These are phyloP conservation scores for Polymixis lichenea DNA, from an alignment of 2,888 invertebrate genomes.

Conservation along the genomic window DNA sequence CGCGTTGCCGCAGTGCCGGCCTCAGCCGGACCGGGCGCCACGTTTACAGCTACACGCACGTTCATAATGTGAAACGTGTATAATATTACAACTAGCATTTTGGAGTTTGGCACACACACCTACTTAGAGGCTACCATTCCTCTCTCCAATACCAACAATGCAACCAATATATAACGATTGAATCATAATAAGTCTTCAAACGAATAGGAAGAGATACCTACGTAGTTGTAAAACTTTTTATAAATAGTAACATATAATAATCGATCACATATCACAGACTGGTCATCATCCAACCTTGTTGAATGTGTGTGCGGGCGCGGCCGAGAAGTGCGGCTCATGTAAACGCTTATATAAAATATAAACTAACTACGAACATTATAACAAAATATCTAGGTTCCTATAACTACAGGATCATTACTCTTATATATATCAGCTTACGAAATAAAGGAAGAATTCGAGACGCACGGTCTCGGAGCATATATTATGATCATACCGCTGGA, in stretches of 20 bases:
- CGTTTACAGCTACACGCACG: not conserved
- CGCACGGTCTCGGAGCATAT: constrained; percentile 4
- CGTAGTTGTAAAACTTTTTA: constrained; percentile 11
- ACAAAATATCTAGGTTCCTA: constrained; percentile 40
- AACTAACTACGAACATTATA: constrained; percentile 25
- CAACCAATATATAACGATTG: not conserved
- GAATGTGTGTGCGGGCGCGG: constrained; percentile 43
- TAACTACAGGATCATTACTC: constrained; percentile 15
- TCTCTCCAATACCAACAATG: too few relatives aligned
- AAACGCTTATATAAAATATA: constrained; percentile 62
- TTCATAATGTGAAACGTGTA: not conserved
- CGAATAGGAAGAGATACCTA: constrained; percentile 37
- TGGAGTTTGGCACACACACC: constrained; percentile 38
- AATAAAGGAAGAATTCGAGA: constrained; percentile 50
- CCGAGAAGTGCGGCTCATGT: constrained; percentile 30
- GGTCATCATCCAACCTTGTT: constrained; percentile 34
- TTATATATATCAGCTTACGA: constrained; percentile 35
- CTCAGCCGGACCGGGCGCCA: too few relatives aligned
- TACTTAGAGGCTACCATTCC: not conserved
- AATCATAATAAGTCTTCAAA: constrained; percentile 22
- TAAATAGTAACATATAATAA: too few relatives aligned
- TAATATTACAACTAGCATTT: not conserved
- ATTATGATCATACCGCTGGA: not conserved
- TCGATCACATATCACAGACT: constrained; percentile 66
- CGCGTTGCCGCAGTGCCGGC: not conserved